Evolutionary conservation across 30 jellyfish, hydroid and myxozoan species (phyloP).

Genomic region (Catostylus mosaicus): DNA sequence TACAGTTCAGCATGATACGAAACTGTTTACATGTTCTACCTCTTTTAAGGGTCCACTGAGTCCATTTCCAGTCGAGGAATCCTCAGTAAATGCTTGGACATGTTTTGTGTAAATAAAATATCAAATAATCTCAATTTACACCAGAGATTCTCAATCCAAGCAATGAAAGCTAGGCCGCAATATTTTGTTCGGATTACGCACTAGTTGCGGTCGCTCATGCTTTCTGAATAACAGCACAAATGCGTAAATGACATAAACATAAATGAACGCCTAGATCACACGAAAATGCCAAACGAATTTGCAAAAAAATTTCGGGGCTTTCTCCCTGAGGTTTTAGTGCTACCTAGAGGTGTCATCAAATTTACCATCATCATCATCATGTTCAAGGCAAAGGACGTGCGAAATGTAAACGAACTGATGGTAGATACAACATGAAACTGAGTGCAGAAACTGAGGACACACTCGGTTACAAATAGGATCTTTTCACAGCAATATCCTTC

Average conservation of each 20-base stretch:
- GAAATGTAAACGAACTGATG: no score
- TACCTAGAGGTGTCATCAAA: no score
- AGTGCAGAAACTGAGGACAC: no score
- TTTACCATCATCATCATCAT: no score
- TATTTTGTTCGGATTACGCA: constrained; percentile 61
- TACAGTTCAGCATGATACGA: no score
- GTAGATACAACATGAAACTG: no score
- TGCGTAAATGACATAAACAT: not conserved
- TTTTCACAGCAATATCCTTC: no score
- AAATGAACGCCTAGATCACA: not conserved
- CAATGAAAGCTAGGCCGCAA: constrained; percentile 48
- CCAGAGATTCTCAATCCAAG: not conserved
- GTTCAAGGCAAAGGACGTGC: no score
- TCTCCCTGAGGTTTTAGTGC: no score
- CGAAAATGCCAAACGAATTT: not conserved
- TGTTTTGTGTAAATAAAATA: constrained; percentile 23
- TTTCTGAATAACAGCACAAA: constrained; percentile 25
- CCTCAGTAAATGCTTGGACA: not conserved
- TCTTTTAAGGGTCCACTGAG: not conserved
- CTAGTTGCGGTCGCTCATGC: constrained; percentile 50
- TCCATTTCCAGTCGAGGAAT: not conserved
- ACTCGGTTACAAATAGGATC: no score
- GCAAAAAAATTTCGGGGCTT: not conserved
- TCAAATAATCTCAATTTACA: not conserved
- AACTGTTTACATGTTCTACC: not conserved